Percentiles rank a stretch among this genome's conserved stretches.
Conservation (phyloP, 2,113 vertebrate species). For the Macrotis lagotis region DNA sequence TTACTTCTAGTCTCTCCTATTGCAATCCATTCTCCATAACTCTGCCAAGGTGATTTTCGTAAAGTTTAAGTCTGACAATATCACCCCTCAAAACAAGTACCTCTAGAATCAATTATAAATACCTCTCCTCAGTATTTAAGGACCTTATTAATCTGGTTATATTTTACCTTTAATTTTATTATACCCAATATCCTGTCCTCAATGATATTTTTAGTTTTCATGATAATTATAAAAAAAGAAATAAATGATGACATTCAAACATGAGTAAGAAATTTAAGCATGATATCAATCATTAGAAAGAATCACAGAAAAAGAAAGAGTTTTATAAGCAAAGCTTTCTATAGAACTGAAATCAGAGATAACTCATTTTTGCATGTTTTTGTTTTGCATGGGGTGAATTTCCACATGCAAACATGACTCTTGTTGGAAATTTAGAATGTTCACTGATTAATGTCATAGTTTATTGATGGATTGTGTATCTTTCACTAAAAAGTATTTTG, state of each 20-base stretch:
- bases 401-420: not conserved
- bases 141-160: not conserved
- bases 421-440: not conserved
- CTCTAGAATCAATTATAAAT: not conserved
- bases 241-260: not conserved
- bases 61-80: not conserved
- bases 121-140: not conserved
- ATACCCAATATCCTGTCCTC: not conserved
- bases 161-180: not conserved
- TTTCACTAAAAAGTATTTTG: not conserved
- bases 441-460: not conserved
- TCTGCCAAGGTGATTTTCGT: not conserved
- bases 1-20: not conserved
- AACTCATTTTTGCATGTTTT: not conserved
- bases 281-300: not conserved
- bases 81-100: not conserved
- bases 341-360: not conserved
- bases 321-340: not conserved
- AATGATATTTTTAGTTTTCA: not conserved
- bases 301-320: not conserved
- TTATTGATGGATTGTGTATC: not conserved
- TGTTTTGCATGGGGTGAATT: not conserved
- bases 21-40: not conserved
- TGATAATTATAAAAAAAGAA: not conserved
- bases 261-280: not conserved